phyloP scores from a whole-genome alignment of 30 jellyfish, hydroid and myxozoan species.

The Clytia hemisphaerica region DNA sequence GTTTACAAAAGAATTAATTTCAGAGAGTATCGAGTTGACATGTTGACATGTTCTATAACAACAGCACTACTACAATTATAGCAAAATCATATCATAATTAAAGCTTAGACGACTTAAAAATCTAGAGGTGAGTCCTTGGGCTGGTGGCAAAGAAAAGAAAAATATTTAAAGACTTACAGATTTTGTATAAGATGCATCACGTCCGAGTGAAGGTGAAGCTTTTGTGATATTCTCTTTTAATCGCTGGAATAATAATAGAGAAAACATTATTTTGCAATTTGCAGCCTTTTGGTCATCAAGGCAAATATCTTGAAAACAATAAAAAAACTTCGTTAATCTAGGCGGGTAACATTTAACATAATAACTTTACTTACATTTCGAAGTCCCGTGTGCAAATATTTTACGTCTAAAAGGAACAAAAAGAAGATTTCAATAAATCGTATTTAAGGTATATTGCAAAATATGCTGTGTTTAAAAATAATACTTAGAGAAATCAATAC shows the following conservation, averaged over 20 bases:
- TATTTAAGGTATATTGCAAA: too few species aligned
- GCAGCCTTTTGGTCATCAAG: too few species aligned
- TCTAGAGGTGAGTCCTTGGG: neutral
- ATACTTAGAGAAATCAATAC: too few species aligned
- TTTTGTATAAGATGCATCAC: constrained; percentile 77
- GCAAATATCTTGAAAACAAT: too few species aligned
- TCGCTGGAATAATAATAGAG: constrained; percentile 35
- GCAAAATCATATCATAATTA: neutral
- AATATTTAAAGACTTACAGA: constrained; percentile 39
- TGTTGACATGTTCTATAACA: too few species aligned
- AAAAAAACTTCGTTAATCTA: too few species aligned
- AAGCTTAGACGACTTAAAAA: neutral
- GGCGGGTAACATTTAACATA: too few species aligned
- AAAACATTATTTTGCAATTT: neutral
- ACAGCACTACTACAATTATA: too few species aligned
- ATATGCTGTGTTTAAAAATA: too few species aligned
- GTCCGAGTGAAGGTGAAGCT: constrained; percentile 57
- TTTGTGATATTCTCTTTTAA: constrained; percentile 62
- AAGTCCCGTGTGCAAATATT: constrained; percentile 46
- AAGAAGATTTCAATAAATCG: too few species aligned
- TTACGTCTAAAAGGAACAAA: constrained; percentile 31
- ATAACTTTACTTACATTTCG: constrained; percentile 37
- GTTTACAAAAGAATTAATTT: too few species aligned
- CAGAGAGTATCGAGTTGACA: too few species aligned
- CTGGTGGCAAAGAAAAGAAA: neutral